Evolutionary conservation across 2,113 vertebrate species (phyloP), one percentile per base, ranked within the genome.

Genomic region (Stigmatopora nigra): DNA sequence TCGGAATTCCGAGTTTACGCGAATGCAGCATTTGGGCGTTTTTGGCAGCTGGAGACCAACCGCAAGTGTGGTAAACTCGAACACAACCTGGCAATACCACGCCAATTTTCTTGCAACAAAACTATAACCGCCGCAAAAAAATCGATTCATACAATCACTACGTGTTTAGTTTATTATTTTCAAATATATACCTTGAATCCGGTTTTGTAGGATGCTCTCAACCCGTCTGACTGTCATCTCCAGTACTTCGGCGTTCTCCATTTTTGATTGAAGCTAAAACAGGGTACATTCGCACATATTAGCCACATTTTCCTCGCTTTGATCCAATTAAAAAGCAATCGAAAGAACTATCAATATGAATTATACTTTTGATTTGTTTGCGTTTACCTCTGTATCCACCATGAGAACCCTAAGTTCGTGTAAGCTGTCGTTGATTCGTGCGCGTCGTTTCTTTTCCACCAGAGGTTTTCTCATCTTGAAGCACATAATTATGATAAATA

Each of bases 231-330:
- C 95, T 2, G 94, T 95, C 84, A 94, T 85, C 85, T 96, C 95
- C 65, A 96, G 88, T 72, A 96, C 93, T 85, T 95, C 93, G 1
- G 94, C 94, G 25, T 96, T 95, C 89, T 96, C 95, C 89, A 95
- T 92, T 84, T 94, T 96, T 72, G 93, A 84, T 78, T 94, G 91
- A 51, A 94, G 83, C 92, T 94, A 83, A 38, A 49, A 46, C 25
- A 20, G 10, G 55, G 38, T 55, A 66, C 61, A 64, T 61, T 2
- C 7, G 4, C 57, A 41, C 9, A 17, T 60, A 20, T 60, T 22
- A 20, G 58, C 16, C 16, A 41, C 36, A 6, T 38, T 44, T 71
- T 16, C 10, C 46, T 36, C 44, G 65, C 8, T 57, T 45, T 59
- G 36, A 73, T 35, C 6, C 16, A 8, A 7, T 41, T 12, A 46